Conservation (phyloP, 2,888 invertebrate species). For the Cryptosula pallasiana region DNA sequence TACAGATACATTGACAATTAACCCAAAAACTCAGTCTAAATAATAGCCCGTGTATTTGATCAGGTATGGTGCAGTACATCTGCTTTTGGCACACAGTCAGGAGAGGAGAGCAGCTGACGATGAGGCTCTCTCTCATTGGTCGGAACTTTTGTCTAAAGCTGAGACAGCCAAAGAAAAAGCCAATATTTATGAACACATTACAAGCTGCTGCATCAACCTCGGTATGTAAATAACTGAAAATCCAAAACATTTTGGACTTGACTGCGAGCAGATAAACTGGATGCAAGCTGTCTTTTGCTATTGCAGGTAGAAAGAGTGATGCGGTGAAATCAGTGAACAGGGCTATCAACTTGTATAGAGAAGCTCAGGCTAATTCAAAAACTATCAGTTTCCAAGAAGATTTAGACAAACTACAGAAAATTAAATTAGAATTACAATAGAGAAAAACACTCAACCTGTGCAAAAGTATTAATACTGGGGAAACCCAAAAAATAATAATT, state of each 20-base stretch:
- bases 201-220: background rate
- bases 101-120: background rate
- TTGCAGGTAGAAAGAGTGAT: background rate
- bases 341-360: constrained; percentile 3
- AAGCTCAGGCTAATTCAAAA: background rate
- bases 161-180: constrained; percentile 19
- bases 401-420: background rate
- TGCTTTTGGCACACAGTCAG: constrained; percentile 2
- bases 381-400: constrained; percentile 8
- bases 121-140: constrained; percentile 19
- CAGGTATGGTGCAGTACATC: background rate
- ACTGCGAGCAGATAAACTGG: too few relatives aligned
- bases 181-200: constrained; percentile 5
- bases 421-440: background rate
- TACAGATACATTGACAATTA: too few relatives aligned
- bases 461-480: too few relatives aligned
- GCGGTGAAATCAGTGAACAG: background rate
- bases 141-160: constrained; percentile 1
- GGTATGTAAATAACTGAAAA: background rate
- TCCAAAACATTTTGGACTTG: background rate
- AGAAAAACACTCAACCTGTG: too few relatives aligned
- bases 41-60: too few relatives aligned
- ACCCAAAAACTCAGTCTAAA: too few relatives aligned
- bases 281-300: background rate
- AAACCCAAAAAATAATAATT: too few relatives aligned